Evolutionary conservation across 2,888 invertebrate genomes (phyloP), one percentile per base, ranked within the genome.

Genomic region (Rhingia rostrata): DNA sequence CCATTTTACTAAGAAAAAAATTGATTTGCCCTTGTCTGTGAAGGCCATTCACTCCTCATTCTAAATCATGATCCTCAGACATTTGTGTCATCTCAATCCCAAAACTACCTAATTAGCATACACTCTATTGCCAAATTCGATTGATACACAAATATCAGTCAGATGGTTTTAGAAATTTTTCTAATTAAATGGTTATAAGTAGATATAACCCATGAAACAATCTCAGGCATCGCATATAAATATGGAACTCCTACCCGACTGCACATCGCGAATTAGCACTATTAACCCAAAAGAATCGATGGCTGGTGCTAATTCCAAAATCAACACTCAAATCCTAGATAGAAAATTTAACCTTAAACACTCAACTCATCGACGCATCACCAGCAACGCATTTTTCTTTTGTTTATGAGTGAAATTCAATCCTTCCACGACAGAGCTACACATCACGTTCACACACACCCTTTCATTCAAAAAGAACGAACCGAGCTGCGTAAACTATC

Each of bases 261-360:
- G 73, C 73, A 64, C 47, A 63, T 47, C 54, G 39, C 7, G 39
- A 45, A 54, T 73, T 73, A 73, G 54, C 63, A 73, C 73, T 54
- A 63, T 73, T 63, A 73, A 41, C 22, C 22, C 6, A 9, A 4
- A 4, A 30, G 43, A 53, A 61, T 61, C 39, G 45, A 56, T 54
- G 47, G 47, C 12, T 37, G 9, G 45, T 54, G 54, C 14, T 73
- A 56, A 73, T 54, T 47, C 45, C 32, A 32, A 53, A 53, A 22
- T 61, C 32, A 30, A 33, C 47, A 33, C 14, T 32, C 12, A 54
- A 45, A 32, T 12, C n/a, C 43, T 30, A 4, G 51, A 47, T 32
- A 30, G 22, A 66, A 30, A 64, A 30, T n/a, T 32, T n/a, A 41
- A 41, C 2, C 14, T 10, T 32, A 45, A 56, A 9, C 22, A 22